Base-by-base conservation (phyloP, 1,140 invertebrate genomes). In the Fragariocoptes setiger region DNA sequence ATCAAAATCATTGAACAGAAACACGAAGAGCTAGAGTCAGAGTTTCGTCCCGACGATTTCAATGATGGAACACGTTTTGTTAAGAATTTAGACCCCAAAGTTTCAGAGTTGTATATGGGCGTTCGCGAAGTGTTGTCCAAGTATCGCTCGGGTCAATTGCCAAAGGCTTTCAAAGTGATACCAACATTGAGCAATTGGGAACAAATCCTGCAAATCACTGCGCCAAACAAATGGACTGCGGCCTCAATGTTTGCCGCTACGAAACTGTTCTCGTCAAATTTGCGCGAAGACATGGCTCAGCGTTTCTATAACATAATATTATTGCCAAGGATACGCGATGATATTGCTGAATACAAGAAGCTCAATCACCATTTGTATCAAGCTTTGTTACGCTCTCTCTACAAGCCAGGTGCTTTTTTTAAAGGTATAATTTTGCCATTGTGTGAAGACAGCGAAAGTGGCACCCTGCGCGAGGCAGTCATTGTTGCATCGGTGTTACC, bases 391-490 rank as follows among this genome's bases (percentile, higher is more conserved):
- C 94, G 94, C 61, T 67, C 88, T 8, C 58, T 97, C 0, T 97
- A 79, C 56, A 97, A 97, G 55, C 86, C 90, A 36, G 82, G 74
- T 38, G 88, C 76, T n/a, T 99, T 99, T 52, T 94, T 94, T 74
- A 97, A 97, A 62, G 35, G 13, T 17, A 73, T 94, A 49, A 58
- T 94, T 20, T 51, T 94, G 25, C 85, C 86, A 2, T 58, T 94
- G 14, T 71, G 85, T 51, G 76, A 85, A 58, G 72, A 70, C 57
- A 50, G 49, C 46, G 19, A 42, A 44, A 97, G 88, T 54, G n/a
- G 8, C 8, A 85, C 83, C 2, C 59, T 97, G 35, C 60, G 86
- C 46, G 90, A 97, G 64, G 86, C 90, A 0, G 74, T 83, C 19
- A 92, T 97, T 41, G 61, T 97, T 46, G 76, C 83, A 3, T 88